Base-by-base conservation (phyloP, 2,888 invertebrate species). In the Drosophila maculinotata region DNA sequence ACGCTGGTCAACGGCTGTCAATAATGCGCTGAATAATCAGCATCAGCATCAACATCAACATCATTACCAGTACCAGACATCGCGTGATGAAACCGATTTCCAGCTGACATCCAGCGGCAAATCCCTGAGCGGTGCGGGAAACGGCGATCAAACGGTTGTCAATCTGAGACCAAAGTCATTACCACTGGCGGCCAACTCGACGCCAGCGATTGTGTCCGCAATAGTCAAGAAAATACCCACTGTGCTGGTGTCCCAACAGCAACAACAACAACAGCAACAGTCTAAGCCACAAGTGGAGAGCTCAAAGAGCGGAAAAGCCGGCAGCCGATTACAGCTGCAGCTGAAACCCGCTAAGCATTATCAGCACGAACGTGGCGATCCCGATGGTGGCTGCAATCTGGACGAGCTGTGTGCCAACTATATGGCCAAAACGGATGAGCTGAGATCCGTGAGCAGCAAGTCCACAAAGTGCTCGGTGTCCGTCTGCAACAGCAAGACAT, bases 361-460 rank as follows among this genome's bases (percentile, higher is more conserved):
- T 39, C 82, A 89, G 49, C 90, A 95, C 93, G 94, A 94, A 62
- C 93, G 96, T 60, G 96, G 96, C 12, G 95, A 96, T 90, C 96
- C 96, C 23, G 96, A 96, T 86, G 96, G 96, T 9, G 94, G 93
- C 9, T 93, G 94, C 67, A 94, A 94, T 76, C 86, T 94, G 78
- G 93, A 94, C 88, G 92, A 93, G 75, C 91, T 93, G 36, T 92
- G 93, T 9, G 91, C 91, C 69, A 92, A 92, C 83, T 92, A 91
- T 75, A 77, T 91, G 75, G 85, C 90, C 49, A 91, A 92, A 63
- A 89, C 90, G 41, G 88, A 91, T 68, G 94, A 94, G 64, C 92
- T 95, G 62, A 91, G 95, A 66, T 94, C 96, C 95, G 10, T 95
- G 95, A 1, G 96, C 96, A 91, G 96, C 96, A 91, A 94, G 95